Base-by-base conservation (phyloP, 2,888 invertebrate species). In the Dicycla oo region DNA sequence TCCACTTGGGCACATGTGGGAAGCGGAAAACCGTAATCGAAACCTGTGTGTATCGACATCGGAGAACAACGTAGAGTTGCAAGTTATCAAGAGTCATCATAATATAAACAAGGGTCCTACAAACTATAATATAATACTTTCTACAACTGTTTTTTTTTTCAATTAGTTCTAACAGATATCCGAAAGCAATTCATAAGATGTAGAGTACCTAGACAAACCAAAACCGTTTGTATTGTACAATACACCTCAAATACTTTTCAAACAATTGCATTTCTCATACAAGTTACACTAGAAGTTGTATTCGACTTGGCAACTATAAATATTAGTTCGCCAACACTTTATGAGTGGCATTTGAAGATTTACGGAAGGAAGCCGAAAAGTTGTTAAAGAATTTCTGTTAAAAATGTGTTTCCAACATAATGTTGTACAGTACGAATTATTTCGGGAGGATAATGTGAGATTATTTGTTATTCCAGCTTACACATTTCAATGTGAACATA, bases 281-380 rank as follows among this genome's bases (percentile, higher is more conserved):
- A 61, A 65, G 23, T 56, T 54, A 38, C 34, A 53, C 30, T 26
- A 43, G 23, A 49, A 70, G 40, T 58, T 75, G 30, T 61, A 57
- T 62, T 64, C 38, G 38, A 71, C 60, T 60, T 30, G 70, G 30
- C 61, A 80, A 80, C 69, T 79, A 67, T 61, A 70, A 75, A 79
- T 75, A 70, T 80, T 61, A 23, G 43, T 65, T 68, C 45, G 6
- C 56, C 13, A 66, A 56, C 34, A 67, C 30, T 79, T 70, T 57
- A 23, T 51, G 30, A 54, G 3, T 26, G 58, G 45, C 40, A 40
- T n/a, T 66, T 38, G 7, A 40, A 73, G 54, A 23, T 69, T 45
- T n/a, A 58, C 6, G 15, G 57, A 62, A 49, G 53, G 51, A 72
- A 62, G 18, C 30, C 26, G 38, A 62, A 45, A 54, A 13, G n/a